These are phyloP conservation scores for Teleopsis dalmanni DNA, from an alignment of 1,140 invertebrate genomes.

Conservation along the genomic window DNA sequence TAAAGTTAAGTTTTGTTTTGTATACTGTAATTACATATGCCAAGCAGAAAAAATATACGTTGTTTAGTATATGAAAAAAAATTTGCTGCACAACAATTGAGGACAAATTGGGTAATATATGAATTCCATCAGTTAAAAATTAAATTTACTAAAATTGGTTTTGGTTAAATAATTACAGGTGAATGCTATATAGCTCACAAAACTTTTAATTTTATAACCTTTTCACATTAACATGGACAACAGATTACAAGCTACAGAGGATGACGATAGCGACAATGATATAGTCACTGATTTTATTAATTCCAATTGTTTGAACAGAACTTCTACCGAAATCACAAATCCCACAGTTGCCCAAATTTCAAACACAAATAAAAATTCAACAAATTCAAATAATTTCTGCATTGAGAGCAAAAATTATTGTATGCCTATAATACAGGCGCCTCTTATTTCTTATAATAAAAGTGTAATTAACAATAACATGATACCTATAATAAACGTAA, in stretches of 20 bases:
- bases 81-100: no score
- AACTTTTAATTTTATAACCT: no score
- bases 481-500: constrained; percentile 79
- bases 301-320: constrained; percentile 32
- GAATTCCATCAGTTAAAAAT: no score
- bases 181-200: no score
- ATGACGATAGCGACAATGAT: constrained; percentile 41
- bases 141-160: no score
- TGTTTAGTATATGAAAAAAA: no score
- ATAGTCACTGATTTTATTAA: constrained; percentile 42
- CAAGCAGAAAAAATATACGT: no score
- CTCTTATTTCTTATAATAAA: constrained; percentile 10
- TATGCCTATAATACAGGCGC: constrained; percentile 35
- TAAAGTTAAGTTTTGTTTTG: no score
- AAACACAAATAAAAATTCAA: constrained; percentile 9
- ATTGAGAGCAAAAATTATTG: constrained; percentile 39
- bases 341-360: neutral
- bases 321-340: constrained; percentile 12
- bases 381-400: constrained; percentile 10
- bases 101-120: no score
- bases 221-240: no score
- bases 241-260: constrained; percentile 10
- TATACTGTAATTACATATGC: no score
- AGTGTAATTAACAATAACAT: constrained; percentile 30
- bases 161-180: no score